Evolutionary conservation across 2,888 invertebrate genomes (phyloP).

Genomic region (Nomada ferruginata): DNA sequence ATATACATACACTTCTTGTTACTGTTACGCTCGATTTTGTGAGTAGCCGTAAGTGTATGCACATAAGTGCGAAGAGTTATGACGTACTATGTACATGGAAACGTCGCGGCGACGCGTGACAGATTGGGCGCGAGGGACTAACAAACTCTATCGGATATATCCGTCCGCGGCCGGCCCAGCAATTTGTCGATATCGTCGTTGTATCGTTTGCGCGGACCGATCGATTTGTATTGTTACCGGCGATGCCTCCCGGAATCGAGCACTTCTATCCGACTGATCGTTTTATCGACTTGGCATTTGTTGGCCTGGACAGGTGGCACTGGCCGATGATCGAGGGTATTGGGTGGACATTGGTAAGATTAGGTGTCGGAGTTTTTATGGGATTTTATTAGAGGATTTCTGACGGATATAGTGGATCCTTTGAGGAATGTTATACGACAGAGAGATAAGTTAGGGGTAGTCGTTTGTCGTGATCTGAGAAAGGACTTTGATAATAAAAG

Average conservation of each 20-base stretch:
- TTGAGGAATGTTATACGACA: not conserved
- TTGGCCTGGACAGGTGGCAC: constrained; percentile 9
- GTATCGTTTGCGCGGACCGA: constrained; percentile 56
- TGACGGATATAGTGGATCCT: not conserved
- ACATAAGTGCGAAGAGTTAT: constrained; percentile 59
- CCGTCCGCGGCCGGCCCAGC: constrained; percentile 68
- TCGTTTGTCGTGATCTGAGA: not conserved
- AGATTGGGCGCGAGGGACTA: constrained; percentile 75
- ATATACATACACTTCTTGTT: too few species aligned
- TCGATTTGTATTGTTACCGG: constrained; percentile 60
- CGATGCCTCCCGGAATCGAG: constrained; percentile 31
- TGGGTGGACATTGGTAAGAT: not conserved
- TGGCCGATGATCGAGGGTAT: constrained; percentile 5
- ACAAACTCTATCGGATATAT: constrained; percentile 69
- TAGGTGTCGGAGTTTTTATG: constrained; percentile 6
- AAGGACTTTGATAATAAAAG: not conserved
- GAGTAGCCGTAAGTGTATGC: not conserved
- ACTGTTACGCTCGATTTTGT: too few species aligned
- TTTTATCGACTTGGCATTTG: constrained; percentile 31
- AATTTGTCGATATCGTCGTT: constrained; percentile 75
- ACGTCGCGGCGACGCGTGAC: constrained; percentile 73
- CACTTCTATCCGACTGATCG: not conserved
- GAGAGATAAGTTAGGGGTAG: not conserved
- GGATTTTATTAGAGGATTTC: constrained; percentile 14
- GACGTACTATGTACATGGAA: constrained; percentile 42